A percentile compares a stretch with the other conserved stretches of the same genome.
These are phyloP conservation scores for Istiophorus platypterus DNA, from an alignment of 2,113 vertebrate genomes.

Conservation along the genomic window DNA sequence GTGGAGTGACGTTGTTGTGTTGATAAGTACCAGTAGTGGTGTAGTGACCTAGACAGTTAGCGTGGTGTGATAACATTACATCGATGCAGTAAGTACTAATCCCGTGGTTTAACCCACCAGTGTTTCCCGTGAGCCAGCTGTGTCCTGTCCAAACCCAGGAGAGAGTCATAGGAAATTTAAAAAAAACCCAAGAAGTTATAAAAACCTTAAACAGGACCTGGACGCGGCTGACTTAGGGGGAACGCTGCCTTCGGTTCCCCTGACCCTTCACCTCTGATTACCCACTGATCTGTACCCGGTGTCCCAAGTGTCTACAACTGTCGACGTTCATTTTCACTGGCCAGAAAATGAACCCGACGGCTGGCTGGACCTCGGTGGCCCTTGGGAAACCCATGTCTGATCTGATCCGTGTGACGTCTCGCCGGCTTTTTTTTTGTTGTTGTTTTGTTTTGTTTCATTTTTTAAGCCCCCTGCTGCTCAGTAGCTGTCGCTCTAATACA, in stretches of 20 bases:
- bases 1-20: slow-evolving; percentile 55
- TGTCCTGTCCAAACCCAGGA: not conserved
- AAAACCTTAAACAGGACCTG: not conserved
- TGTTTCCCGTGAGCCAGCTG: slow-evolving; percentile 52
- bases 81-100: slow-evolving; percentile 27
- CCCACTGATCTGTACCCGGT: slow-evolving; percentile 20
- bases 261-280: not conserved
- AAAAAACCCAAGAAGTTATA: not conserved
- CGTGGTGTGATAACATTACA: slow-evolving; percentile 32
- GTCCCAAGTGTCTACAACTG: not conserved
- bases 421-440: too few species aligned
- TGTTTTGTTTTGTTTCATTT: too few species aligned
- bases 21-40: slow-evolving; percentile 43
- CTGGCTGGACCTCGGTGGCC: not conserved
- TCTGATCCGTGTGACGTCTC: slow-evolving; percentile 82
- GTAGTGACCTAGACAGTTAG: slow-evolving; percentile 28
- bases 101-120: slow-evolving; percentile 18
- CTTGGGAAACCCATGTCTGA: slow-evolving; percentile 52
- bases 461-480: slow-evolving; percentile 83
- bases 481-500: slow-evolving; percentile 4
- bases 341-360: not conserved
- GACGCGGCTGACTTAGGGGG: slow-evolving; percentile 46
- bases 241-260: not conserved
- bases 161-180: too few species aligned
- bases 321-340: not conserved